phyloP scores from a whole-genome alignment of 2,113 vertebrate species.

The Perca schrenkii region DNA sequence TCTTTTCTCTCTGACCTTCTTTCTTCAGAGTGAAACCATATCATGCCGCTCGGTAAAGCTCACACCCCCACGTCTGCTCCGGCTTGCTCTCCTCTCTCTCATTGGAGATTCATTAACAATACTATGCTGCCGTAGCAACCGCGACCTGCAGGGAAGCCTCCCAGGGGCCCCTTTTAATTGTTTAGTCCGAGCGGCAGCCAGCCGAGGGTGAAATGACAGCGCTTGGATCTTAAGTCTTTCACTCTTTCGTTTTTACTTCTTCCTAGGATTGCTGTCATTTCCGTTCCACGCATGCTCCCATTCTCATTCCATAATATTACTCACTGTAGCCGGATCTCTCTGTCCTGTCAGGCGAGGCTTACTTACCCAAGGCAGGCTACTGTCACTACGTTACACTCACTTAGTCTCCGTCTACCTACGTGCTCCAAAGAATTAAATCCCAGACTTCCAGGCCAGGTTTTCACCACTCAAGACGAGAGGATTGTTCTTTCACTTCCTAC shows the following conservation, averaged over 20 bases:
- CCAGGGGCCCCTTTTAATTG: constrained; percentile 75
- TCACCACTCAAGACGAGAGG: neutral
- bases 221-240: constrained; percentile 22
- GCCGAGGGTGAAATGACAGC: constrained; percentile 58
- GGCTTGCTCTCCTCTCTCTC: constrained; percentile 41
- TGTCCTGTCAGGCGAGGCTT: constrained; percentile 35
- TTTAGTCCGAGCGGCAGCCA: constrained; percentile 46
- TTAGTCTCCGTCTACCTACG: neutral
- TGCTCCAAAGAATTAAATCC: constrained; percentile 19
- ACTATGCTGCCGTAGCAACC: constrained; percentile 81
- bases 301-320: constrained; percentile 29
- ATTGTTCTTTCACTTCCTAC: constrained; percentile 63
- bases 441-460: constrained; percentile 33
- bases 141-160: constrained; percentile 72
- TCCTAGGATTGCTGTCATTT: constrained; percentile 44
- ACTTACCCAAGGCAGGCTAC: constrained; percentile 33
- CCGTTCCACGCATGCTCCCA: constrained; percentile 47
- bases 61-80: constrained; percentile 58
- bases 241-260: constrained; percentile 56
- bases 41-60: constrained; percentile 58
- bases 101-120: constrained; percentile 83
- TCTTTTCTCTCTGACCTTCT: constrained; percentile 56
- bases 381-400: constrained; percentile 43
- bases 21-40: constrained; percentile 56
- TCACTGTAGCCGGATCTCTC: constrained; percentile 38